phyloP scores from a whole-genome alignment of 1,140 invertebrate species.

The Latrodectus geometricus region DNA sequence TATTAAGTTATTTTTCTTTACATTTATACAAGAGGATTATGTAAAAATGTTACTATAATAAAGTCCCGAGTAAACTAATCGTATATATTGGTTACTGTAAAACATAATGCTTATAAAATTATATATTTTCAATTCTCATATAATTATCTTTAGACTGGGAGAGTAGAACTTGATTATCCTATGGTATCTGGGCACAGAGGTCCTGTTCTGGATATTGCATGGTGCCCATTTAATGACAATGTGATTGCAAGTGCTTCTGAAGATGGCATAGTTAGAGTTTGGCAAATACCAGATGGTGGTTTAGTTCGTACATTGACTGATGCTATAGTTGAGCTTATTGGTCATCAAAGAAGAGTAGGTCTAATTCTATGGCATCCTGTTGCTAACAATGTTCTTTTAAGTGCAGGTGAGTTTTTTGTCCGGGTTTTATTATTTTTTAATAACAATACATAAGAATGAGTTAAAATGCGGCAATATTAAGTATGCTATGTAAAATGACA shows the following conservation, averaged over 20 bases:
- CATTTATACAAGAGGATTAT: too few species aligned
- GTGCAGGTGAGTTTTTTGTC: slow-evolving; percentile 76
- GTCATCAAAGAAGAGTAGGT: slow-evolving; percentile 96
- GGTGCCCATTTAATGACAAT: slow-evolving; percentile 99
- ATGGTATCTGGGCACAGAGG: slow-evolving; percentile 98
- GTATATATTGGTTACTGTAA: too few species aligned
- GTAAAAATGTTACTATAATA: too few species aligned
- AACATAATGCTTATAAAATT: too few species aligned
- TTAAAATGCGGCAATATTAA: too few species aligned
- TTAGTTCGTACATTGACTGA: slow-evolving; percentile 83
- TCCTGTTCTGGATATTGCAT: slow-evolving; percentile 97
- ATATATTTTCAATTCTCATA: background rate
- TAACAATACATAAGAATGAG: background rate
- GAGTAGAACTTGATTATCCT: slow-evolving; percentile 92
- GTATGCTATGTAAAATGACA: too few species aligned
- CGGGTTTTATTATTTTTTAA: background rate
- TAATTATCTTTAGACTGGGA: slow-evolving; percentile 80
- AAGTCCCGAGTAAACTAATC: too few species aligned
- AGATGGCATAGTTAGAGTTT: slow-evolving; percentile 97
- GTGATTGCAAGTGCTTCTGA: slow-evolving; percentile 98
- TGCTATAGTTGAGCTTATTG: slow-evolving; percentile 91
- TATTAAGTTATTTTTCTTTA: too few species aligned
- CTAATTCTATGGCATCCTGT: slow-evolving; percentile 97
- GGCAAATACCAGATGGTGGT: slow-evolving; percentile 97
- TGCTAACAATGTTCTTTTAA: slow-evolving; percentile 93